Base-by-base conservation (phyloP, 1,140 invertebrate genomes). In the Trachymyrmex septentrionalis region DNA sequence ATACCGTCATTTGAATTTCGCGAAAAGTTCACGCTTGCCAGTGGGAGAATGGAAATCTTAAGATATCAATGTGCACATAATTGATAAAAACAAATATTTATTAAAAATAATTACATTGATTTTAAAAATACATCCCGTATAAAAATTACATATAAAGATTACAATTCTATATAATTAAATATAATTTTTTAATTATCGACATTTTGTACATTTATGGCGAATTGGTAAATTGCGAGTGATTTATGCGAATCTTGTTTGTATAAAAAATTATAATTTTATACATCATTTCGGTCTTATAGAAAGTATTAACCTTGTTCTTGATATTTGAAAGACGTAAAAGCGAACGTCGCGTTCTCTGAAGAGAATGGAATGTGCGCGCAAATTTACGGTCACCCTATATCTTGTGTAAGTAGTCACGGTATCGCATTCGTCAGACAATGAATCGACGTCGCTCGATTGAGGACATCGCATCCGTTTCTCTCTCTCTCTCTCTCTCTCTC, bases 361-460 rank as follows among this genome's bases (percentile, higher is more conserved):
- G 34, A 64, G 24, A 64, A 64, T 21, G 24, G 75, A 64, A 50
- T 77, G 38, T 66, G 16, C 64, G 24, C 38, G 10, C 24, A 30
- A 78, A 78, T 48, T 64, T 78, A 48, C 38, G 21, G 30, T 64
- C 59, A 77, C 57, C 19, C 34, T 77, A 64, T 48, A 63, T 66
- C 57, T 77, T 14, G 16, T 44, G 38, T 66, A 66, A 78, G 59
- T 78, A 78, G 59, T 78, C 38, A 53, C 24, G 30, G 44, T 78
- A 66, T 78, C 76, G 59, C 38, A 48, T 78, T 78, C 38, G 59
- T 78, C 59, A 78, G 59, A 64, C 59, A 66, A n/a, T 34, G 59
- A 77, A 64, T 78, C 76, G 76, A 66, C 59, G 57, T 77, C 57
- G 59, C 38, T 77, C 57, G 75, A 77, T 77, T 63, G 75, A 30